Evolutionary conservation across 2,113 vertebrate genomes (phyloP).

Genomic region (Tamias sibiricus): DNA sequence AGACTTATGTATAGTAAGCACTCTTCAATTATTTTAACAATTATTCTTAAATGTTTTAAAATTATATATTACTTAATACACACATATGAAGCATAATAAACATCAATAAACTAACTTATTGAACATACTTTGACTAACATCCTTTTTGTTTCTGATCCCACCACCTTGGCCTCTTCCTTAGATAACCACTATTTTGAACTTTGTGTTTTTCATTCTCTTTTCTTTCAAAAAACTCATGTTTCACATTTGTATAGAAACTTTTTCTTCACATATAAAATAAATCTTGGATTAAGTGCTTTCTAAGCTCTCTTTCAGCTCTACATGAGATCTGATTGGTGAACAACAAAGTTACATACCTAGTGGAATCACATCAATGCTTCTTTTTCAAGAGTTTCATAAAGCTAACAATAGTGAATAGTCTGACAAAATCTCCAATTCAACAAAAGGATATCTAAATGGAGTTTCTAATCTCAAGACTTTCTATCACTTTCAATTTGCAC

Average conservation of each 20-base stretch:
- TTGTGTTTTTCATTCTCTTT: slow-evolving; percentile 25
- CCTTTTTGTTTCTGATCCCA: not conserved
- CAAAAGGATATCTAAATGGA: slow-evolving; percentile 28
- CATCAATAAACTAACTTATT: not conserved
- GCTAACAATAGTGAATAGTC: not conserved
- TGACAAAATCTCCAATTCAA: slow-evolving; percentile 35
- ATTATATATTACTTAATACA: slow-evolving; percentile 17
- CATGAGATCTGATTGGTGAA: not conserved
- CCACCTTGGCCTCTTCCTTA: not conserved
- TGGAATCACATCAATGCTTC: not conserved
- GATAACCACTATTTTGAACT: not conserved
- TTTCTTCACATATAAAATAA: slow-evolving; percentile 28
- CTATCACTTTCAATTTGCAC: slow-evolving; percentile 59
- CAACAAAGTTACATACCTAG: not conserved
- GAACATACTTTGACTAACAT: not conserved
- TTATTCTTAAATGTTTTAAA: slow-evolving; percentile 38
- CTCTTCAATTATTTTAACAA: not conserved
- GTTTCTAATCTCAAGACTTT: slow-evolving; percentile 49
- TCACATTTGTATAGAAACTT: not conserved
- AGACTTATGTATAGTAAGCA: not conserved
- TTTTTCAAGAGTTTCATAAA: slow-evolving; percentile 48
- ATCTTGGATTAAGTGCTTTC: not conserved
- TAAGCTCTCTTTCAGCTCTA: slow-evolving; percentile 15
- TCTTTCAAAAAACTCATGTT: not conserved
- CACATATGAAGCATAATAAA: not conserved